Base-by-base conservation (phyloP, 2,113 vertebrate genomes). In the Lasiurus cinereus region DNA sequence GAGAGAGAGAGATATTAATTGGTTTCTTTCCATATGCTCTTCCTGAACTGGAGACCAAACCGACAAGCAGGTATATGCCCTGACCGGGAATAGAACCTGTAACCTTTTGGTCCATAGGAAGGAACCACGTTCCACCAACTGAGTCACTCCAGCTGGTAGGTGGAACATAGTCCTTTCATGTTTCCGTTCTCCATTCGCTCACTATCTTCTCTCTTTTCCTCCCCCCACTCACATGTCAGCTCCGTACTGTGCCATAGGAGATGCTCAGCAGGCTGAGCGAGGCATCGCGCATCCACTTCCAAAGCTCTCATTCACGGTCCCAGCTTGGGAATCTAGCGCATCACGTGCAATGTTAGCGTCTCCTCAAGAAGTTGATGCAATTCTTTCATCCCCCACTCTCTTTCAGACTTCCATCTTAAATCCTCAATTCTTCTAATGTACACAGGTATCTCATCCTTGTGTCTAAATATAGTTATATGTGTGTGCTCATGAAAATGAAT, bases 281-380 rank as follows among this genome's bases (percentile, higher is more conserved):
- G 14, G 12, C 21, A 33, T 5, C 1, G 11, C 5, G 13, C 0
- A 0, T 1, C 1, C 27, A 72, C 3, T 43, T 70, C 12, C 3
- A 36, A 85, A 70, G 11, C 1, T 84, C 10, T 70, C 33, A 59
- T 54, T 64, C 29, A 78, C 11, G 54, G 9, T 36, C 24, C 76
- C 14, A 79, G 21, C 31, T 33, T 85, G 19, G 27, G 82, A 70
- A 76, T 12, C 10, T 91, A 76, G 21, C 69, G 91, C 18, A 70
- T 36, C 43, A 29, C 18, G 3, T 80, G 33, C 14, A 64, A 50
- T 54, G 56, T 15, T 43, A 22, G 7, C 10, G 36, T 59, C 29
- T 18, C 83, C 22, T 80, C 67, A 79, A 89, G 43, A 93, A 88
- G 39, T 1, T 5, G 8, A 56, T 39, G 14, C 13, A 80, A 50